These are phyloP conservation scores for Chaetorhynchus papuensis DNA, from an alignment of 2,113 vertebrate genomes.

Conservation along the genomic window DNA sequence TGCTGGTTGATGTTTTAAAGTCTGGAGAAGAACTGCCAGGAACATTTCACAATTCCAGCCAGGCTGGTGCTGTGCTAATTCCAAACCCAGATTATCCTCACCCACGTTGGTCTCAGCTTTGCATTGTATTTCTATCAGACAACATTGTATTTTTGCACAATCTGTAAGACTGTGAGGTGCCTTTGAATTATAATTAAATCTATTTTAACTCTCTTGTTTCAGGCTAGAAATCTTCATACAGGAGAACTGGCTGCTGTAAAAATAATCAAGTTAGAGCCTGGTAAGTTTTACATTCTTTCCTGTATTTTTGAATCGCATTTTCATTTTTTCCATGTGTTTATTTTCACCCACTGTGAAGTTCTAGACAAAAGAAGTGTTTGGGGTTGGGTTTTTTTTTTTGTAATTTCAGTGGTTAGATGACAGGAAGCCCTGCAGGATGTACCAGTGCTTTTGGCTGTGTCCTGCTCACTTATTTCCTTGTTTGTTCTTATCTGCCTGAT, in stretches of 20 bases:
- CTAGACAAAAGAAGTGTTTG: not conserved
- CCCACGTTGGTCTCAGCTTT: not conserved
- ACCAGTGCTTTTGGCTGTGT: not conserved
- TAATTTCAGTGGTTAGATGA: not conserved
- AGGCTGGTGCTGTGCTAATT: not conserved
- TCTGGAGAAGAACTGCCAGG: not conserved
- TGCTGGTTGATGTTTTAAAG: not conserved
- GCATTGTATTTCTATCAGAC: not conserved
- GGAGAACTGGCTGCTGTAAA: constrained; percentile 97
- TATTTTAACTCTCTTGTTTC: constrained; percentile 60
- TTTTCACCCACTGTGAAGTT: constrained; percentile 6
- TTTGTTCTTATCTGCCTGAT: not conserved
- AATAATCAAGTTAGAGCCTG: constrained; percentile 97
- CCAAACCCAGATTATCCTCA: not conserved
- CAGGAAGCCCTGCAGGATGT: constrained; percentile 38
- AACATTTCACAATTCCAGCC: accelerated
- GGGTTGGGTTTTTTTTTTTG: not conserved
- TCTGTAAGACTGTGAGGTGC: not conserved
- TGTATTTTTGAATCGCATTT: not conserved
- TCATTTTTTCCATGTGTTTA: not conserved
- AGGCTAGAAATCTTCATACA: constrained; percentile 94
- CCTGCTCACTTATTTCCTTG: not conserved
- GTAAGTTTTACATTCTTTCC: constrained; percentile 74
- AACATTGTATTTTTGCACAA: not conserved
- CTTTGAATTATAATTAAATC: not conserved